Base-by-base conservation (phyloP, 2,113 vertebrate genomes). In the Oryzias woworae region DNA sequence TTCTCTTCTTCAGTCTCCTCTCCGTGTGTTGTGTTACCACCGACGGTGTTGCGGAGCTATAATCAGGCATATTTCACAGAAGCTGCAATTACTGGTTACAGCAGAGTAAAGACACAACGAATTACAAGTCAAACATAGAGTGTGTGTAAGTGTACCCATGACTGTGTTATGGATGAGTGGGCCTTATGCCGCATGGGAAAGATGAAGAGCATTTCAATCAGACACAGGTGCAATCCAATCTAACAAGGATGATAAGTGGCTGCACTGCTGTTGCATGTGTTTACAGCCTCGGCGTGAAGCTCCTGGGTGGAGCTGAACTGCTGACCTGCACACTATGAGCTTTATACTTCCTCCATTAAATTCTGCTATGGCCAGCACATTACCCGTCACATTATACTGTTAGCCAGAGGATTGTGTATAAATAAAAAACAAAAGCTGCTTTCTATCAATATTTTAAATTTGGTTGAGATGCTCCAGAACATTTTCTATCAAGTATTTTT, bases 131-230 rank as follows among this genome's bases (percentile, higher is more conserved):
- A 52, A 12, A 26, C 54, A 22, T 47, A 3, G 43, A 17, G 14
- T 5, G 17, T 46, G 28, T 3, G 10, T 14, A 41, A 31, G 36
- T 8, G 14, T 6, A 44, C 23, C 3, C 8, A 16, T 42, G 36
- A 36, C 36, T 8, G 36, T 36, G 31, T 3, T 36, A 36, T 36
- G 47, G 36, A 49, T 42, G 24, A 49, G 75, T 54, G 46, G 51
- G 59, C 50, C 24, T 55, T 17, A 54, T 55, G 68, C 52, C 42
- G 66, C 56, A 53, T 49, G 48, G 44, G 8, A 45, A 73, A 71
- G 77, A 83, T 77, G 71, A 81, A 60, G 60, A 20, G 41, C 17
- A 43, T 4, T 78, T 64, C 55, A n/a, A 67, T 79, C 46, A 57
- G 49, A 75, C 36, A 36, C 36, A 26, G 44, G 58, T 57, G 24